A percentile compares a stretch with the other conserved stretches of the same genome.
Evolutionary conservation across 2,113 vertebrate genomes (phyloP).

Genomic region (Micronycteris hirsuta): DNA sequence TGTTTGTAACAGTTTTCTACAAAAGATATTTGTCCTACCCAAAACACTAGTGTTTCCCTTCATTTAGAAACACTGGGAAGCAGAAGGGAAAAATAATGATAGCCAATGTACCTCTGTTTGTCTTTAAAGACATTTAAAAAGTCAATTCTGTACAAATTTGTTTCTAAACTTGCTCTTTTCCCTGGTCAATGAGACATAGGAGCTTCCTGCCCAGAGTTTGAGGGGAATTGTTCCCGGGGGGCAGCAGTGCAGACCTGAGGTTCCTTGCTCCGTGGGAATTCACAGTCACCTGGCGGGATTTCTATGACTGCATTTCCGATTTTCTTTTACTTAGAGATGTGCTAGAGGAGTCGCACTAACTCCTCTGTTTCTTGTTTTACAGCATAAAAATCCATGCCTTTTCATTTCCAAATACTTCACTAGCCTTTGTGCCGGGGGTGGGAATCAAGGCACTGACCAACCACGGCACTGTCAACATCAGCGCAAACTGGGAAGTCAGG

Average conservation of each 20-base stretch:
- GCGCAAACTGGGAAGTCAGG: conserved; percentile 67
- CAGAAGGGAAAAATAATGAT: not conserved
- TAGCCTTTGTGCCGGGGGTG: conserved; percentile 72
- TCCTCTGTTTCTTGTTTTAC: conserved; percentile 47
- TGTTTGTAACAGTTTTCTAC: not conserved
- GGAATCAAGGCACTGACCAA: conserved; percentile 69
- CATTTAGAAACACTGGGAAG: not conserved
- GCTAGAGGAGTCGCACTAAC: not conserved
- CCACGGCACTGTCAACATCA: conserved; percentile 67
- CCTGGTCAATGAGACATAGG: not conserved
- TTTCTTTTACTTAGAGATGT: not conserved
- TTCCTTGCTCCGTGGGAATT: not conserved
- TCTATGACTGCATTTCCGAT: not conserved
- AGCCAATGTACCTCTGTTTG: not conserved
- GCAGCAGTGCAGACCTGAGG: not conserved
- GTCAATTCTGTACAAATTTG: not conserved
- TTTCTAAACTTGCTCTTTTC: not conserved
- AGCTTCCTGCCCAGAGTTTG: not conserved
- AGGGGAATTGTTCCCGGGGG: not conserved
- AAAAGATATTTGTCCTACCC: not conserved
- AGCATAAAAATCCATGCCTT: conserved; percentile 76
- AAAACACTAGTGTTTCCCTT: not conserved
- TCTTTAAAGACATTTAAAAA: not conserved
- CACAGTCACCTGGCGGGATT: not conserved
- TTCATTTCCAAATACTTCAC: conserved; percentile 74